Percentiles rank a stretch among this genome's conserved stretches.
phyloP scores from a whole-genome alignment of 2,113 vertebrate species.

The Parus major region DNA sequence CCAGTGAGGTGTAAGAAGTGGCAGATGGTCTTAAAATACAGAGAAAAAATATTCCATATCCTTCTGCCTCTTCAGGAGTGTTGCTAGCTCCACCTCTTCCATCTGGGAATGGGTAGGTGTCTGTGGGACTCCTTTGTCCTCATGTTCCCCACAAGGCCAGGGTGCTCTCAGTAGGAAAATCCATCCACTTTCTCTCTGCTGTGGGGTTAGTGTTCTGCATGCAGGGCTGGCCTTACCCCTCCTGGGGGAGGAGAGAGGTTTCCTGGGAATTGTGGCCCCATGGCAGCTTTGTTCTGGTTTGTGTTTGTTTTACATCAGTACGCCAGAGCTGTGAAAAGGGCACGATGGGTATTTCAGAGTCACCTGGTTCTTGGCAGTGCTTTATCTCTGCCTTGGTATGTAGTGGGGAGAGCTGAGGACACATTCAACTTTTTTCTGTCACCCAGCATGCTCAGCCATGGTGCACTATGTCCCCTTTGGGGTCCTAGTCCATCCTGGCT shows the following conservation, averaged over 20 bases:
- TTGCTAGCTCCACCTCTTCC: slow-evolving; percentile 8
- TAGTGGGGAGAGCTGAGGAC: background rate
- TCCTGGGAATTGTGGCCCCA: background rate
- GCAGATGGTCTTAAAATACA: slow-evolving; percentile 45
- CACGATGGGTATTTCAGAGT: background rate
- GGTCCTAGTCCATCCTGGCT: background rate
- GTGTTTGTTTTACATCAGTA: background rate
- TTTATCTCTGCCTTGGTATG: background rate
- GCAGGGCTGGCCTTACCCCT: background rate
- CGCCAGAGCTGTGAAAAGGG: background rate
- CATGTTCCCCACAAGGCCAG: background rate
- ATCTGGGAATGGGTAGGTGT: background rate
- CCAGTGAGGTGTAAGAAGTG: background rate
- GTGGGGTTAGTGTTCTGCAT: background rate
- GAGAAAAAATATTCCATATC: background rate
- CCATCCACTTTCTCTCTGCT: fast-evolving
- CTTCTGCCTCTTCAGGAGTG: background rate
- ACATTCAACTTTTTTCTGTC: fast-evolving
- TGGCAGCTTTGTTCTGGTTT: background rate
- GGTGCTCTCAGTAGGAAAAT: fast-evolving
- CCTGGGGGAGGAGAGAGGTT: background rate
- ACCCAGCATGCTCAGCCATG: background rate
- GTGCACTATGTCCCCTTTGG: background rate
- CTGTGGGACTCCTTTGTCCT: background rate
- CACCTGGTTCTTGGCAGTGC: background rate